Conservation (phyloP, 1,140 invertebrate genomes). For the Galleria mellonella region DNA sequence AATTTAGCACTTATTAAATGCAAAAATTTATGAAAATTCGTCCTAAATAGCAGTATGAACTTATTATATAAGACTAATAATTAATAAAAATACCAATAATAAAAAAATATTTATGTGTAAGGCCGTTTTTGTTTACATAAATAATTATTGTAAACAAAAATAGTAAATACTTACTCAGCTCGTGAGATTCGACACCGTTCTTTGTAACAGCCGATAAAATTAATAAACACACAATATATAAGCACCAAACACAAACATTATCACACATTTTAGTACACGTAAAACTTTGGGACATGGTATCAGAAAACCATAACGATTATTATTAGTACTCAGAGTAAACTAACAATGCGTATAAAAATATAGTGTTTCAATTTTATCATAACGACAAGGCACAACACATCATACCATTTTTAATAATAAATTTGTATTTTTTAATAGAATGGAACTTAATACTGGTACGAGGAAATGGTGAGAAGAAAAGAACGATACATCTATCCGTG, state of each 20-base stretch:
- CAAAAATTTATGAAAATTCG: no score
- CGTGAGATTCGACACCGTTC: conserved; percentile 42
- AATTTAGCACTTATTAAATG: no score
- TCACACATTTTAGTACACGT: conserved; percentile 48
- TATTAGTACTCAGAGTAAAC: conserved; percentile 14
- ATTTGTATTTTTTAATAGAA: no score
- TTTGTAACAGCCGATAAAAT: conserved; percentile 56
- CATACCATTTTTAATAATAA: no score
- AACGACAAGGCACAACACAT: not conserved
- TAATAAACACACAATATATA: conserved; percentile 44
- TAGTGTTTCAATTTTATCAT: conserved; percentile 4
- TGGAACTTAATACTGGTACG: no score
- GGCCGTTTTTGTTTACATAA: conserved; percentile 7
- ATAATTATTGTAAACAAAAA: conserved; percentile 2
- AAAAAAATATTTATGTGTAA: no score
- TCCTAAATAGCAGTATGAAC: no score
- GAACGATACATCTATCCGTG: no score
- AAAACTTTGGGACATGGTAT: conserved; percentile 22
- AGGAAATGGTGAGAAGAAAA: no score
- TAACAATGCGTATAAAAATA: conserved; percentile 9
- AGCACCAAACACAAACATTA: conserved; percentile 40
- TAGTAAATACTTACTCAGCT: conserved; percentile 43
- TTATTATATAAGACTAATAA: no score
- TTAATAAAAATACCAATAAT: no score
- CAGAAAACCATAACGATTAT: not conserved